Conservation (phyloP, 1,140 invertebrate genomes). For the Teleopsis dalmanni region DNA sequence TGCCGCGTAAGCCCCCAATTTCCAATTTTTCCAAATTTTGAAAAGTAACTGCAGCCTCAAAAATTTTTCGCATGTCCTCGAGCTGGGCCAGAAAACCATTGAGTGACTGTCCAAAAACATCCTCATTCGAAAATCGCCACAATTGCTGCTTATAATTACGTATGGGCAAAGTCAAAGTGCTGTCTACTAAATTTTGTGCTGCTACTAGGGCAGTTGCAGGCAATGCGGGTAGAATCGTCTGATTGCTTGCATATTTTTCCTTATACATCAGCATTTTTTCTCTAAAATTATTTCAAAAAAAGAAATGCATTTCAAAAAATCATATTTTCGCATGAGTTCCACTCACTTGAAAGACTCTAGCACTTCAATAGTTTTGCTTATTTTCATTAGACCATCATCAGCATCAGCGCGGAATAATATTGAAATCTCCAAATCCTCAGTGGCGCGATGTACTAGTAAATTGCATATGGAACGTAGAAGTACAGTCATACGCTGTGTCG, state of each 20-base stretch:
- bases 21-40: constrained; percentile 76
- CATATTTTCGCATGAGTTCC: neutral
- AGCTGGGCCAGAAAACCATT: constrained; percentile 56
- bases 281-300: constrained; percentile 15
- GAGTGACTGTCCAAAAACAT: constrained; percentile 57
- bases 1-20: constrained; percentile 65
- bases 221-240: constrained; percentile 39
- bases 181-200: neutral
- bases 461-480: constrained; percentile 66
- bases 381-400: constrained; percentile 36
- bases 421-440: constrained; percentile 46
- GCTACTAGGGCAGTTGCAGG: neutral
- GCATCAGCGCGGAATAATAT: constrained; percentile 62
- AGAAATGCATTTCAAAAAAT: neutral
- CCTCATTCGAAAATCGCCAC: constrained; percentile 62
- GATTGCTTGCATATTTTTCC: constrained; percentile 45
- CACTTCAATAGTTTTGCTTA: constrained; percentile 28
- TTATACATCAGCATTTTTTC: constrained; percentile 29
- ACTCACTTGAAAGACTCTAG: constrained; percentile 34
- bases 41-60: constrained; percentile 67
- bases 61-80: constrained; percentile 51
- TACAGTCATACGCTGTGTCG: constrained; percentile 63
- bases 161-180: neutral
- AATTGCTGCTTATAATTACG: constrained; percentile 35
- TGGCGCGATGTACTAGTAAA: constrained; percentile 56